These are phyloP conservation scores for Scophthalmus maximus DNA, from an alignment of 2,113 vertebrate genomes.

Conservation along the genomic window DNA sequence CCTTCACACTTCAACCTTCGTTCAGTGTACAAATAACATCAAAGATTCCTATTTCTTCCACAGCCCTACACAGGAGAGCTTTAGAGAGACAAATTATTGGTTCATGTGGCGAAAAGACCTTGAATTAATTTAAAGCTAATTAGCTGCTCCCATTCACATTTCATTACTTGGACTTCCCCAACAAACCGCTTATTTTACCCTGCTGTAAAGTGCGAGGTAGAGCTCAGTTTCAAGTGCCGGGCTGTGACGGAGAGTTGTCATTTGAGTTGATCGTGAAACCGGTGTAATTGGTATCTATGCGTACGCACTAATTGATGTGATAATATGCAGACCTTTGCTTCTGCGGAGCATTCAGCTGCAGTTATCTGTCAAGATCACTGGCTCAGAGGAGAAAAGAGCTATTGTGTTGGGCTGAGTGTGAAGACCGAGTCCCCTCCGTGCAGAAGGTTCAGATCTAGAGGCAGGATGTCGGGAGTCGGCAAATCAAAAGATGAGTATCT, in stretches of 20 bases:
- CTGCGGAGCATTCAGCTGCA: constrained; percentile 10
- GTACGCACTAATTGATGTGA: constrained; percentile 52
- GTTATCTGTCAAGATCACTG: constrained; percentile 55
- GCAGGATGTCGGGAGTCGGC: constrained; percentile 33
- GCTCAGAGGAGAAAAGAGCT: constrained; percentile 13
- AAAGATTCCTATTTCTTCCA: constrained; percentile 44
- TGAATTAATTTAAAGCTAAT: constrained; percentile 64
- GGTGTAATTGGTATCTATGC: constrained; percentile 56
- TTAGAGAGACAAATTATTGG: constrained; percentile 54
- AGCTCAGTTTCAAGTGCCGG: constrained; percentile 24
- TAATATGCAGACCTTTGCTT: constrained; percentile 48
- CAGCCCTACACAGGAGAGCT: constrained; percentile 44
- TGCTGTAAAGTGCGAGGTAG: constrained; percentile 31
- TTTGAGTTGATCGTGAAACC: constrained; percentile 43
- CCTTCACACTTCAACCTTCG: constrained; percentile 2
- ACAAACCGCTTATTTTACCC: constrained; percentile 15
- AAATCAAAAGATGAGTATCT: constrained; percentile 58
- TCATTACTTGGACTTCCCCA: constrained; percentile 38
- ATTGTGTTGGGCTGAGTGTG: constrained; percentile 19
- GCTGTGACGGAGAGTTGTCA: constrained; percentile 18
- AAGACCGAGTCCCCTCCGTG: constrained; percentile 18
- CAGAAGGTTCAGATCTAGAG: constrained; percentile 31
- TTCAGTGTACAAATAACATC: constrained; percentile 44
- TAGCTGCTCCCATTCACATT: constrained; percentile 52
- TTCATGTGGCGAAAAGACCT: constrained; percentile 51